Evolutionary conservation across 2,888 invertebrate species (phyloP), one percentile per base, ranked within the genome.

Genomic region (Dasysyrphus albostriatus): DNA sequence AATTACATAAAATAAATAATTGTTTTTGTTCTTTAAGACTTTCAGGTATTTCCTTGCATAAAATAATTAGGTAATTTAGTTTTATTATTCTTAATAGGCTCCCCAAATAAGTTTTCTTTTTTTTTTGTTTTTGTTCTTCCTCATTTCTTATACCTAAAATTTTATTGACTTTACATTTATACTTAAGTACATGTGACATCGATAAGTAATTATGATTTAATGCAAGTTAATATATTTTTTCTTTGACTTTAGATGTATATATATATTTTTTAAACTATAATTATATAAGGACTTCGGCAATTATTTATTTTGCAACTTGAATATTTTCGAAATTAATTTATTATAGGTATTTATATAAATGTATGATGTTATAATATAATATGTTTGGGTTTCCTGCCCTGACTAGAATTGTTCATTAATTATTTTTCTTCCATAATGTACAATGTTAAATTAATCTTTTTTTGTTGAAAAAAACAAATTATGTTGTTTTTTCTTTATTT

Each of bases 121-220:
- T 16, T 67, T 34, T 9, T 44, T 19, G 14, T 61, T n/a, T 16
- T 12, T 67, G 24, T 37, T 12, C 29, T 16, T 49, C 6, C 10
- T 59, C 39, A 42, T 19, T 69, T 54, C 19, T 47, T 24, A 39
- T 14, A 39, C 12, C 47, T 34, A 49, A 67, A 47, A 29, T 51
- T 69, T 19, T 47, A 19, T 37, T 49, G 34, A 49, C 19, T 67
- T 65, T 47, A 44, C 44, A 49, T 49, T 34, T 49, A 49, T 65
- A 47, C 6, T 34, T 49, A 34, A 14, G 51, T 74, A 63, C 70
- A 24, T 59, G 67, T 76, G 80, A 84, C 84, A 84, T 84, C 84
- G 80, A 84, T 84, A 84, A 84, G 80, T 84, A 80, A 72, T 9
- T 69, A 73, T 69, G 44, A 16, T 47, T 59, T 51, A 44, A 63